phyloP scores from a whole-genome alignment of 2,113 vertebrate genomes.

The Sminthopsis crassicaudata region DNA sequence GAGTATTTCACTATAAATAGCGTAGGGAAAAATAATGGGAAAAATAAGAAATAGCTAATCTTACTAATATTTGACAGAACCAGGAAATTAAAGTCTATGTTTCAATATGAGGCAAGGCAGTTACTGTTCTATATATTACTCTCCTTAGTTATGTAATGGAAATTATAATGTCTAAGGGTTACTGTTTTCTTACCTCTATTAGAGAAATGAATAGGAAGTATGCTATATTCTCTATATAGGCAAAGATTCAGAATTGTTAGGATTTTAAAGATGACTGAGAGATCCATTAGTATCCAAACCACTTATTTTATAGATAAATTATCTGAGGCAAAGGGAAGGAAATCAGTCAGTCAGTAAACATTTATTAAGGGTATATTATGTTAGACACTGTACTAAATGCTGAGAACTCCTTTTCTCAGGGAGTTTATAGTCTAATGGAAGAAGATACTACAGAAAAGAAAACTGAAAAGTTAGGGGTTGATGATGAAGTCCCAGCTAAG shows the following conservation, averaged over 20 bases:
- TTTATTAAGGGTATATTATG: neutral
- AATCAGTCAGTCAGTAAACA: neutral
- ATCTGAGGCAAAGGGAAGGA: neutral
- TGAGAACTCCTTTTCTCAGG: neutral
- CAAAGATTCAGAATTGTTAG: neutral
- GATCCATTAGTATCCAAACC: neutral
- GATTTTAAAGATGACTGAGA: neutral
- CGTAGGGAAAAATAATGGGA: neutral
- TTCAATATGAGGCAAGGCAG: neutral
- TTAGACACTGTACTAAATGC: neutral
- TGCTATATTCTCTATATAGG: neutral
- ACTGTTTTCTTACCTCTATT: neutral
- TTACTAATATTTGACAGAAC: neutral
- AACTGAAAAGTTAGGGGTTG: neutral
- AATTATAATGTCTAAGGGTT: neutral
- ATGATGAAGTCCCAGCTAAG: neutral
- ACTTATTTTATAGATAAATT: neutral
- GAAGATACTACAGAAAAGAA: neutral
- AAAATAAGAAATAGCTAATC: neutral
- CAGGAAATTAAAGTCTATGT: neutral
- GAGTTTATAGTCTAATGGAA: neutral
- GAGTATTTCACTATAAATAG: neutral
- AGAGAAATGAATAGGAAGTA: neutral
- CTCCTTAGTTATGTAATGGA: neutral
- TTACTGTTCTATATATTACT: neutral